Evolutionary conservation across 2,113 vertebrate species (phyloP).

Genomic region (Anoura caudifer): DNA sequence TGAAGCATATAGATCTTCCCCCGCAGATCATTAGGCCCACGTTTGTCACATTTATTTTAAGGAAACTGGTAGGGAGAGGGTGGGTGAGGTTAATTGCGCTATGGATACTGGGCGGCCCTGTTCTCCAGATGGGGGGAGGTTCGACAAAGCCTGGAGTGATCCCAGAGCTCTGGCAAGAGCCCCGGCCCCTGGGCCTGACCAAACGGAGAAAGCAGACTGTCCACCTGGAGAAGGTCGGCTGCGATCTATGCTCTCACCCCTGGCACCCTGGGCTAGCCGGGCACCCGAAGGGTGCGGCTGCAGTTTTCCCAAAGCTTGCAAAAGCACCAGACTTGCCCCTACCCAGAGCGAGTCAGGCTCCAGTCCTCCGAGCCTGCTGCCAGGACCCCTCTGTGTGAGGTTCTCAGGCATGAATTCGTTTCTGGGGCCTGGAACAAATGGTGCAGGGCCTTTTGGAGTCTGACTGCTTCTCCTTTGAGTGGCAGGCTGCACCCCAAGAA

Average conservation of each 20-base stretch:
- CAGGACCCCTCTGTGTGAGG: too few species aligned
- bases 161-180: neutral
- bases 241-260: neutral
- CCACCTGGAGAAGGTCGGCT: neutral
- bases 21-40: conserved; percentile 65
- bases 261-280: neutral
- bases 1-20: conserved; percentile 66
- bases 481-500: neutral
- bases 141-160: conserved; percentile 16
- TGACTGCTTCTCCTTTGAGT: neutral
- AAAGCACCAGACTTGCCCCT: too few species aligned
- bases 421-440: neutral
- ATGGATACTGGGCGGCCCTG: conserved; percentile 40
- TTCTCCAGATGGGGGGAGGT: conserved; percentile 60
- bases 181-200: neutral
- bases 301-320: neutral
- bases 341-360: rapidly evolving
- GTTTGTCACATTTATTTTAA: conserved; percentile 77
- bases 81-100: conserved; percentile 71
- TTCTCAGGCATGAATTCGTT: neutral
- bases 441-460: neutral
- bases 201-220: neutral
- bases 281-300: rapidly evolving
- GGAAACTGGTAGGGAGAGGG: conserved; percentile 66
- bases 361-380: neutral